phyloP scores from a whole-genome alignment of 1,140 invertebrate species.

The Polypedilum pembai region DNA sequence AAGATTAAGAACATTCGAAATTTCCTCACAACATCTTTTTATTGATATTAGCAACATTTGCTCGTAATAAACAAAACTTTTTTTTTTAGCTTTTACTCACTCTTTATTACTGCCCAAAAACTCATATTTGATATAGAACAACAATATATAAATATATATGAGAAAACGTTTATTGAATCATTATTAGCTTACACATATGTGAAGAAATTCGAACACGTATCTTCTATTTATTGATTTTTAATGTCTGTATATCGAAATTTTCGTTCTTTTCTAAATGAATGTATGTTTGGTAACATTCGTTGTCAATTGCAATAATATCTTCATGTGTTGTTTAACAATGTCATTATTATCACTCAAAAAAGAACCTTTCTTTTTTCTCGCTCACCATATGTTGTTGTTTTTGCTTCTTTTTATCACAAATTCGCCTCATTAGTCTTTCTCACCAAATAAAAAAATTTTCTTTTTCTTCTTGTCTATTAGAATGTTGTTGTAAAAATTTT shows the following conservation, averaged over 20 bases:
- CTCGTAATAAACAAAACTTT: not conserved
- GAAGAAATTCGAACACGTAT: no score
- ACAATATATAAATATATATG: not conserved
- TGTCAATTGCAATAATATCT: not conserved
- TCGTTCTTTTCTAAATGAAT: not conserved
- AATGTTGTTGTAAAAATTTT: not conserved
- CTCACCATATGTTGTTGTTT: not conserved
- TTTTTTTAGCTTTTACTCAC: no score
- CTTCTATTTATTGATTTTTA: no score
- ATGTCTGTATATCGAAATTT: no score
- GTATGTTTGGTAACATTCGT: not conserved
- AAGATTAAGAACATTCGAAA: no score
- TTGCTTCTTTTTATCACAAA: not conserved
- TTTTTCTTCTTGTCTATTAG: not conserved
- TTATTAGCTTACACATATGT: not conserved
- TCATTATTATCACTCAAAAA: constrained; percentile 2
- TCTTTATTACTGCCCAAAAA: not conserved
- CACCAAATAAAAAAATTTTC: not conserved
- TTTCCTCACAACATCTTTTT: no score
- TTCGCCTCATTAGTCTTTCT: not conserved
- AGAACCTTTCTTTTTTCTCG: not conserved
- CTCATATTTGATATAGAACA: not conserved
- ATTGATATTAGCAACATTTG: not conserved
- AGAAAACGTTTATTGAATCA: constrained; percentile 12
- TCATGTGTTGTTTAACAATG: not conserved